Conservation (phyloP, 2,113 vertebrate genomes). For the Pituophis catenifer region DNA sequence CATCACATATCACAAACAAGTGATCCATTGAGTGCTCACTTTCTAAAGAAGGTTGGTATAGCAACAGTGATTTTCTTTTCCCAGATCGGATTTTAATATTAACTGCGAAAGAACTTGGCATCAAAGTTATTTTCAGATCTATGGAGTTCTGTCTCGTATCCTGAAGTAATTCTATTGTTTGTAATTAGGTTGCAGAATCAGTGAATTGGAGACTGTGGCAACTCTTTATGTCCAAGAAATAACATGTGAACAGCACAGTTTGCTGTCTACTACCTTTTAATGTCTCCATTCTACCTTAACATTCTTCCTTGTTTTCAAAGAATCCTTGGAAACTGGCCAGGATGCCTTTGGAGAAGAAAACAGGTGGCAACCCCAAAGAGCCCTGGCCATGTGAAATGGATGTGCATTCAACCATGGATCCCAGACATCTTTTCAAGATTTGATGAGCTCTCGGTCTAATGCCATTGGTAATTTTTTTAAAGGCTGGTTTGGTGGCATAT, state of each 20-base stretch:
- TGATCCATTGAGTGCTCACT: neutral
- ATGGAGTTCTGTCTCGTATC: too few species aligned
- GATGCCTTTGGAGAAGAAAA: neutral
- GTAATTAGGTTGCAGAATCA: neutral
- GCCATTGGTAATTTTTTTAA: neutral
- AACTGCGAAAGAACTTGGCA: neutral
- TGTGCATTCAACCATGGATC: neutral
- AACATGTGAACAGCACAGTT: neutral
- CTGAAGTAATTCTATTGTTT: neutral
- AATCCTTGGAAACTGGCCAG: neutral
- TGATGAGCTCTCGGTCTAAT: neutral
- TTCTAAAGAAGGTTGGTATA: neutral
- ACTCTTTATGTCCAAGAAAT: neutral
- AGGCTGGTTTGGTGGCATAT: neutral
- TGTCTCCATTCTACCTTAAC: neutral
- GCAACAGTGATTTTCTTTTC: neutral
- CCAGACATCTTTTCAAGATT: neutral
- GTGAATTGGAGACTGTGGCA: neutral
- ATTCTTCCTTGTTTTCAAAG: neutral
- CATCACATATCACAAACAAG: neutral
- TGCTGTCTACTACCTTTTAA: neutral
- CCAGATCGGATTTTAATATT: neutral
- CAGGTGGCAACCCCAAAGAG: neutral
- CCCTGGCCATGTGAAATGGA: neutral
- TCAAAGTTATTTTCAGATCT: neutral